Percentiles rank a stretch among this genome's conserved stretches.
phyloP scores from a whole-genome alignment of 1,140 invertebrate species.

The Papilio xuthus region DNA sequence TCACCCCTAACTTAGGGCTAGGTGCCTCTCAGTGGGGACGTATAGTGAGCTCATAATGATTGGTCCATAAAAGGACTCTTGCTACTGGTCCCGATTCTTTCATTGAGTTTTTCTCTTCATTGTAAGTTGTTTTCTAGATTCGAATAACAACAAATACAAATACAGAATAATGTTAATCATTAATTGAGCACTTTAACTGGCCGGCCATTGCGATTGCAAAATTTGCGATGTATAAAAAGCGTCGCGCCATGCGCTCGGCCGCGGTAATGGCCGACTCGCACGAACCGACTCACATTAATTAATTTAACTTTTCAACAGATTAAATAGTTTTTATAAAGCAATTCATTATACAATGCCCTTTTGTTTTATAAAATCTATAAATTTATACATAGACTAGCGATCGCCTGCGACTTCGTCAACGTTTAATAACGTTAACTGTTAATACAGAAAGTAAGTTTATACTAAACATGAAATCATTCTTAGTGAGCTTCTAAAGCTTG shows the following conservation, averaged over 20 bases:
- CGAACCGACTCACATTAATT: conserved; percentile 33
- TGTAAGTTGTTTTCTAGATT: too few relatives aligned
- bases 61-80: too few relatives aligned
- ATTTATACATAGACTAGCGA: neutral
- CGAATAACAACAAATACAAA: neutral
- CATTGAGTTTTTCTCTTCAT: too few relatives aligned
- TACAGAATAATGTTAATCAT: conserved; percentile 1
- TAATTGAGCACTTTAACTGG: conserved; percentile 15
- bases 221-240: conserved; percentile 33
- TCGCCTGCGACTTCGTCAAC: too few relatives aligned
- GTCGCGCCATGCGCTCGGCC: conserved; percentile 1
- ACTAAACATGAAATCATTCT: too few relatives aligned
- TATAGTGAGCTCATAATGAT: too few relatives aligned
- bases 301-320: conserved; percentile 38
- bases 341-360: neutral
- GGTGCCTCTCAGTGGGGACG: too few relatives aligned
- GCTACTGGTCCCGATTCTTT: too few relatives aligned
- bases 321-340: conserved; percentile 28
- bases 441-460: too few relatives aligned
- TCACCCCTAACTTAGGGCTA: too few relatives aligned
- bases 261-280: conserved; percentile 18
- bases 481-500: too few relatives aligned
- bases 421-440: too few relatives aligned
- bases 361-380: neutral
- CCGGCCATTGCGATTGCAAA: conserved; percentile 22